Conservation (phyloP, 1,140 invertebrate genomes). For the Dysdera silvatica region DNA sequence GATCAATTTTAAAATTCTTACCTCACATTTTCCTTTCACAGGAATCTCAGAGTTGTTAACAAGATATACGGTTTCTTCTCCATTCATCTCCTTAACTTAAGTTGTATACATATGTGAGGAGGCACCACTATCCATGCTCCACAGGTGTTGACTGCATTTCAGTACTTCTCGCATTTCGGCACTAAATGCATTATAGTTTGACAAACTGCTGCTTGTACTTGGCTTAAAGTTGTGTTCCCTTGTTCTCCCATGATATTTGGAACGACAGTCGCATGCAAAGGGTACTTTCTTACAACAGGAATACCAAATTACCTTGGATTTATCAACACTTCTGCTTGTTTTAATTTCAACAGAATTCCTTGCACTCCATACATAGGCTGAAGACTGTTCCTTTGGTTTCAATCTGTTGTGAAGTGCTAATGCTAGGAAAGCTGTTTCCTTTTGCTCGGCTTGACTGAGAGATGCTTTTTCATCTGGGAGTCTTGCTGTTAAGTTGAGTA, state of each 20-base stretch:
- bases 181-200: background rate
- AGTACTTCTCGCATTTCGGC: background rate
- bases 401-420: too few species aligned
- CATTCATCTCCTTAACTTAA: background rate
- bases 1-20: constrained; percentile 3
- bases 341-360: too few species aligned
- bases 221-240: too few species aligned
- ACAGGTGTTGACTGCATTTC: background rate
- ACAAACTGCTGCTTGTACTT: background rate
- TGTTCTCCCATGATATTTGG: background rate
- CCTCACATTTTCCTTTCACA: background rate
- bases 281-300: background rate
- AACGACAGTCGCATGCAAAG: background rate
- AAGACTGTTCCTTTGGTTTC: background rate
- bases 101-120: constrained; percentile 2
- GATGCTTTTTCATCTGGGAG: background rate
- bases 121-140: background rate
- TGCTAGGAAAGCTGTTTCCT: background rate
- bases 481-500: background rate
- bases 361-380: too few species aligned
- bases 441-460: background rate
- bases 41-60: background rate
- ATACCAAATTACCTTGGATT: background rate
- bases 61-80: background rate
- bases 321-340: background rate